Base-by-base conservation (phyloP, 2,113 vertebrate species). In the Nibea coibor region DNA sequence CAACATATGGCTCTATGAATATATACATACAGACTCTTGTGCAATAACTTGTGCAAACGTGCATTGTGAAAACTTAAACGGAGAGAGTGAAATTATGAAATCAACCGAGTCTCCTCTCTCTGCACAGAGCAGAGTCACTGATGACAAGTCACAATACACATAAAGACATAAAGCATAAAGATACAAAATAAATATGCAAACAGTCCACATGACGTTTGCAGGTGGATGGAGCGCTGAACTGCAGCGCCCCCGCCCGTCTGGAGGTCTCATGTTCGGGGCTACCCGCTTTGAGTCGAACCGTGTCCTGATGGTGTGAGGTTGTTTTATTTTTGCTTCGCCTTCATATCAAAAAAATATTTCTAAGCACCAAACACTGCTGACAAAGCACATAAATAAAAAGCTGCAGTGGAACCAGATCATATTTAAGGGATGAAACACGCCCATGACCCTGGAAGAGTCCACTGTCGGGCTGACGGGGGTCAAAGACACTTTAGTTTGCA, bases 361-460 rank as follows among this genome's bases (percentile, higher is more conserved):
- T 5, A 26, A 20, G 26, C 31, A 47, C 10, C 24, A 8, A 35
- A 63, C 19, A 43, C 11, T 3, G 14, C 0, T 22, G 35, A 12
- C 9, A 20, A 0, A 5, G 4, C 14, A 1, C 6, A 59, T 3
- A 4, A 50, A 8, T 15, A 19, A 26, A 20, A 20, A 61, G 10
- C 15, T 65, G 14, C 12, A 16, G 3, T 6, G 39, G 22, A 24
- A 5, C 5, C 22, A 3, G 31, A 35, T 35, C 35, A 35, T 1
- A 35, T 31, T 31, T 31, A 31, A 31, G 28, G 28, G 28, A 31
- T 15, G 24, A 73, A 24, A 72, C 54, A 82, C 75, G 75, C 86
- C 80, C 42, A 58, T 48, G 63, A 67, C 2, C 6, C 11, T 82
- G 88, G 90, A 90, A 63, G 19, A 47, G 8, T 76, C 89, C 91